These are phyloP conservation scores for Rhagologus leucostigma DNA, from an alignment of 2,113 vertebrate species.

Conservation along the genomic window DNA sequence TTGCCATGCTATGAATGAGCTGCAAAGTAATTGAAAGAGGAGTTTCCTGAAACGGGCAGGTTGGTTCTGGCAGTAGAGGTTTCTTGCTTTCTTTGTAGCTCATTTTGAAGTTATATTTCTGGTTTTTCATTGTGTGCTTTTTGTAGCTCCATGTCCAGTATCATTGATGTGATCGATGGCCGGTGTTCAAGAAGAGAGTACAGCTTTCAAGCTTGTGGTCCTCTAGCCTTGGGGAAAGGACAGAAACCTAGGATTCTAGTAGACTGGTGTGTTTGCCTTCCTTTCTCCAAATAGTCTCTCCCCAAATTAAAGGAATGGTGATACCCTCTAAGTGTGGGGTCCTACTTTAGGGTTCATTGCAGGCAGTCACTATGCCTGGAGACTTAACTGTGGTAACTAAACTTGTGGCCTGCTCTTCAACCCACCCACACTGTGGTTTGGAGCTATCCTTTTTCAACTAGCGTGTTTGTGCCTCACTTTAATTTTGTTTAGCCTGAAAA, in stretches of 20 bases:
- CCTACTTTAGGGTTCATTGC: not conserved
- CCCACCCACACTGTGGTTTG: not conserved
- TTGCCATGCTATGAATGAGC: conserved; percentile 26
- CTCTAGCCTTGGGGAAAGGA: not conserved
- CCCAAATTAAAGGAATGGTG: not conserved
- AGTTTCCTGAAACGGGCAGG: conserved; percentile 5
- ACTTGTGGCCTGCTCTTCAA: not conserved
- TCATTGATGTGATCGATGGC: not conserved
- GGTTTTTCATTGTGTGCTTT: not conserved
- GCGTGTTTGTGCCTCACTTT: not conserved
- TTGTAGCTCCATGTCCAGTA: not conserved
- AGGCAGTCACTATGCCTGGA: not conserved
- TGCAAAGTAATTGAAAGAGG: conserved; percentile 2
- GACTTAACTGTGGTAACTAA: not conserved
- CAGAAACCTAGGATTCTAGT: not conserved
- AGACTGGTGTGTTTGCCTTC: not conserved
- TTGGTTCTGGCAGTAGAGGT: not conserved
- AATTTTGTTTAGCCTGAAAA: not conserved
- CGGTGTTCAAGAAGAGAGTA: not conserved
- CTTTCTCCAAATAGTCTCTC: not conserved
- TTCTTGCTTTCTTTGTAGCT: not conserved
- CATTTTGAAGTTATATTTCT: not conserved
- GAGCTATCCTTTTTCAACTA: not conserved
- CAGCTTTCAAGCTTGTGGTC: not conserved
- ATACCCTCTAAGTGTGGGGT: not conserved